phyloP scores from a whole-genome alignment of 2,888 invertebrate species.

The Abrostola triplasia region DNA sequence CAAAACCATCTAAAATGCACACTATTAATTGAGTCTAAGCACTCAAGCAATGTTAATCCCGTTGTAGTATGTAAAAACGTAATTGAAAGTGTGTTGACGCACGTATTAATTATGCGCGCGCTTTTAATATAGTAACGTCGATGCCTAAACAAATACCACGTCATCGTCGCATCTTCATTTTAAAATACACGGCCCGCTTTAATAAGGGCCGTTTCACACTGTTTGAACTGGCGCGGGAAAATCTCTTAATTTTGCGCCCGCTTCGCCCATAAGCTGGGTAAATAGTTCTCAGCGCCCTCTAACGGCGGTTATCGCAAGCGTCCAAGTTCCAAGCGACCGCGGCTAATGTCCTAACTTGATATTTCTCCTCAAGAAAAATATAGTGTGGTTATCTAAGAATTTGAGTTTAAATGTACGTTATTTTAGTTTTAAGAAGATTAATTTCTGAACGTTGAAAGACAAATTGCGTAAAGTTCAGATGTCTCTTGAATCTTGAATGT shows the following conservation, averaged over 20 bases:
- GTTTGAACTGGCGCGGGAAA: constrained; percentile 74
- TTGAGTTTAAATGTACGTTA: constrained; percentile 28
- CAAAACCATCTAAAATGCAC: constrained; percentile 22
- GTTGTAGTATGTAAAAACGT: constrained; percentile 30
- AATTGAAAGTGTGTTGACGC: constrained; percentile 44
- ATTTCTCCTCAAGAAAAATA: constrained; percentile 44
- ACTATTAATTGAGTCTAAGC: constrained; percentile 38
- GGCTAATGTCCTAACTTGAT: constrained; percentile 42
- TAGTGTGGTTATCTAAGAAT: constrained; percentile 29
- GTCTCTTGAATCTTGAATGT: constrained; percentile 26
- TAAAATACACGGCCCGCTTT: constrained; percentile 71
- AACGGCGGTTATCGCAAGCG: constrained; percentile 55
- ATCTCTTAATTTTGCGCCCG: constrained; percentile 84
- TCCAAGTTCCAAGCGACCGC: constrained; percentile 46
- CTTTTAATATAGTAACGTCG: constrained; percentile 51
- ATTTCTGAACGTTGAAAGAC: constrained; percentile 40
- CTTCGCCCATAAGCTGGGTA: constrained; percentile 64
- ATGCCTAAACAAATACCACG: constrained; percentile 63
- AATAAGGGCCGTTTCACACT: constrained; percentile 80
- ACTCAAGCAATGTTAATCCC: constrained; percentile 6
- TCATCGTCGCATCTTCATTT: constrained; percentile 72
- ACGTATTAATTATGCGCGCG: constrained; percentile 37
- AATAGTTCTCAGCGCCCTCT: constrained; percentile 69
- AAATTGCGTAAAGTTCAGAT: constrained; percentile 45
- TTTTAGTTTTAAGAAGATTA: constrained; percentile 45